Base-by-base conservation (phyloP, 37 sponge, comb jelly and placozoan species). In the Ephydatia muelleri region DNA sequence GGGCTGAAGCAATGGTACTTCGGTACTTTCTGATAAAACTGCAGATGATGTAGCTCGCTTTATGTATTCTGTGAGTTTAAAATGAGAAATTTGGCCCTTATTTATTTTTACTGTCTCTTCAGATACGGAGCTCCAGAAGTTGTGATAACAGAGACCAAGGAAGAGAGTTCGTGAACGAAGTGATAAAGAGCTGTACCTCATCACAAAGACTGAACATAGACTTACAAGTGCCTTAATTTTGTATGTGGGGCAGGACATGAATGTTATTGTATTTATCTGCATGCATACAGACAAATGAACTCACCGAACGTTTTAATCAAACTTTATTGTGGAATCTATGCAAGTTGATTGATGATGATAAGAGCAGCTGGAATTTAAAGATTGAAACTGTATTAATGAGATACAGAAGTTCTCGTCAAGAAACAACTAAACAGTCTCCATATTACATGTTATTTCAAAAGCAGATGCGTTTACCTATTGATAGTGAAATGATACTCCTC, bases 1-100 rank as follows among this genome's bases (percentile, higher is more conserved):
- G 75, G 81, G 90, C 81, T 27, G 90, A 79, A 57, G 90, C 90
- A 40, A 76, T n/a, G n/a, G n/a, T n/a, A n/a, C n/a, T n/a, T n/a
- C 75, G 38, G 64, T 85, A 28, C 68, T 82, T 25, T 69, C 85
- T 70, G 33, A 33, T 23, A 82, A 82, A 40, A n/a, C 43, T 26
- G 68, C 80, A 32, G n/a, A 28, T 25, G 80, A 70, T 16, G 35
- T 82, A 37, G 86, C 86, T 19, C 34, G 38, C 39, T 72, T 72
- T 33, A 72, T 72, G 30, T 72, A 72, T 33, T 72, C 72, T 72
- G 72, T 21, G 6, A 43, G 43, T 43, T 43, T 43, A 43, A 43
- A 43, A 43, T 43, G 43, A 43, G 43, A 68, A 26, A 68, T 28
- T n/a, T 28, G 29, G 26, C 29, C 36, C 32, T 32, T 33, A 68